Evolutionary conservation across 1,140 invertebrate species (phyloP), one percentile per base, ranked within the genome.

Genomic region (Grapholita molesta): DNA sequence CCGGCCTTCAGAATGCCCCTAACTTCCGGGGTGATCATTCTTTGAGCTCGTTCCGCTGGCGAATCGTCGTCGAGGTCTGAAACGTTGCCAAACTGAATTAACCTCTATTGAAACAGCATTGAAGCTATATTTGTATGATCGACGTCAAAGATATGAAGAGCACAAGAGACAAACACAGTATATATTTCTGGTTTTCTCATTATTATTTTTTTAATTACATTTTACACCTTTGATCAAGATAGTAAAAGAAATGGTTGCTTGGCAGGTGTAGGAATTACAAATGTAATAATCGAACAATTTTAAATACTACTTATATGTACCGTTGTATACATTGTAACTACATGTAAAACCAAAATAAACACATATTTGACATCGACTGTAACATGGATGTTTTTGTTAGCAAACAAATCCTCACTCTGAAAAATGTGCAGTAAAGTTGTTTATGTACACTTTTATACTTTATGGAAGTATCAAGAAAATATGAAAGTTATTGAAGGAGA

Each of bases 1-100:
- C 91, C 91, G 0, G 92, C 90, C 76, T 94, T 94, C 7, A 94
- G 76, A 35, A 94, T 94, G 30, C 93, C 90, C 33, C 88, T 77
- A 6, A 93, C 91, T 85, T 93, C 92, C 3, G 84, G 88, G 1
- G 91, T 92, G 42, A 93, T 88, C 90, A 93, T 92, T 52, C 88
- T 80, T 67, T 92, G 88, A 38, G 91, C 91, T 61, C 91, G 86
- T 64, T 92, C 91, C 21, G 90, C 70, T 2, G 88, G 85, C 42
- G 89, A 84, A 70, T 91, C 89, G 32, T 92, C 91, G 55, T 89
- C 87, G 53, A 89, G 70, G 71, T 91, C 89, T 91, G 79, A 4
- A 78, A 80, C 21, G 11, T n/a, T 61, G n/a, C 24, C 55, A 61
- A 61, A 61, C 3, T 8, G 0, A 28, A 61, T 61, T 61, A 28